Conservation (phyloP, 2,797 vertebrate species). For the Podarcis lilfordi region DNA sequence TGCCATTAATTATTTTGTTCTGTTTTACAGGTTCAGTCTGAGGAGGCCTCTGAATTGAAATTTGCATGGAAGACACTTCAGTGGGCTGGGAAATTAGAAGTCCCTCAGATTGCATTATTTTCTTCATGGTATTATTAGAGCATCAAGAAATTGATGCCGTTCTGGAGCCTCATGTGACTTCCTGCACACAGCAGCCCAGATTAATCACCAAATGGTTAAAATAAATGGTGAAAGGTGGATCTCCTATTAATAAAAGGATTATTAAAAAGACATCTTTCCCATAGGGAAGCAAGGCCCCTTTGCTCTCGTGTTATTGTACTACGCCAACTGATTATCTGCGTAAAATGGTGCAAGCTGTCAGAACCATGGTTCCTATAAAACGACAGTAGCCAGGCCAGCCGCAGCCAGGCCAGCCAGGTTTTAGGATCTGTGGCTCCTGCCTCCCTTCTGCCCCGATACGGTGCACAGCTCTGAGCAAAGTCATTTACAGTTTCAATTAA, state of each 20-base stretch:
- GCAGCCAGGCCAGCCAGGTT: background rate
- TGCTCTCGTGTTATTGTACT: constrained; percentile 54
- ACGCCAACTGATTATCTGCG: background rate
- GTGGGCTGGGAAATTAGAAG: constrained; percentile 40
- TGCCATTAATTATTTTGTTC: constrained; percentile 13
- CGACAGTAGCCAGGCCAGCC: background rate
- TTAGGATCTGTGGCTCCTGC: no score
- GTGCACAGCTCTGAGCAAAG: background rate
- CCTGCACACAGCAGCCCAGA: constrained; percentile 73
- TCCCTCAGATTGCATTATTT: constrained; percentile 32
- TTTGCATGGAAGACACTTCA: constrained; percentile 30
- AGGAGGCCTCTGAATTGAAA: constrained; percentile 7
- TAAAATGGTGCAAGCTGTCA: background rate
- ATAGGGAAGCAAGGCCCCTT: constrained; percentile 82
- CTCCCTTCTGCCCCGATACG: background rate
- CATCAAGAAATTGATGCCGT: constrained; percentile 66
- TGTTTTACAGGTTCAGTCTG: background rate
- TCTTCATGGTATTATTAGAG: constrained; percentile 49
- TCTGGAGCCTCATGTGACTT: constrained; percentile 65
- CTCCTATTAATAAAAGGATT: constrained; percentile 83
- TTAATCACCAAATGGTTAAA: constrained; percentile 81
- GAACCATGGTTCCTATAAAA: background rate
- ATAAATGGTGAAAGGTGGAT: constrained; percentile 85
- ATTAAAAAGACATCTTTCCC: constrained; percentile 79
- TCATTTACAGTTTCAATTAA: background rate